Evolutionary conservation across 2,797 vertebrate genomes (phyloP).

Genomic region (Pipistrellus nathusii): DNA sequence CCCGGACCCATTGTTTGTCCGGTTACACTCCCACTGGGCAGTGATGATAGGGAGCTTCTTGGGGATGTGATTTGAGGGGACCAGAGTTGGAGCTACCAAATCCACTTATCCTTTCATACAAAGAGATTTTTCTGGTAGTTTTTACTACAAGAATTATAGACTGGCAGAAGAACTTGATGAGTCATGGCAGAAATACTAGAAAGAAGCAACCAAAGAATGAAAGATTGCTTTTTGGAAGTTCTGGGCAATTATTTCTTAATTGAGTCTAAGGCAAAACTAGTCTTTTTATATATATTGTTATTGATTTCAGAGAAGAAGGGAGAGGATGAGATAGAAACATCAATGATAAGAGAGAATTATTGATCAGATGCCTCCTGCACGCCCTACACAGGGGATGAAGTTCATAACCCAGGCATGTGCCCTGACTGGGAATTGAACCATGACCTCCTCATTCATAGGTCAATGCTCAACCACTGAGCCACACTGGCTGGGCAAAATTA

Average conservation of each 20-base stretch:
- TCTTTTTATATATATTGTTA: not conserved
- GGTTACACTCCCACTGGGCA: not conserved
- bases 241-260: slow-evolving; percentile 26
- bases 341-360: too few relatives aligned
- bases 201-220: not conserved
- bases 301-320: too few relatives aligned
- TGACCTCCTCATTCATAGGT: too few relatives aligned
- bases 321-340: too few relatives aligned
- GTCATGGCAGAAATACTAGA: not conserved
- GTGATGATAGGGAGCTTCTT: not conserved
- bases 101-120: not conserved
- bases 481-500: not conserved
- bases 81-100: not conserved
- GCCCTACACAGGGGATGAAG: too few relatives aligned
- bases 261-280: not conserved
- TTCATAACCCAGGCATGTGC: too few relatives aligned
- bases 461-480: too few relatives aligned
- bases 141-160: not conserved
- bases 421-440: too few relatives aligned
- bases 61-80: not conserved
- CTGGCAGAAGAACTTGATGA: not conserved
- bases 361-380: too few relatives aligned
- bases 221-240: not conserved
- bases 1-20: too few relatives aligned
- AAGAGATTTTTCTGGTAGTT: not conserved